phyloP scores from a whole-genome alignment of 2,888 invertebrate genomes.

The Microctonus hyperodae region DNA sequence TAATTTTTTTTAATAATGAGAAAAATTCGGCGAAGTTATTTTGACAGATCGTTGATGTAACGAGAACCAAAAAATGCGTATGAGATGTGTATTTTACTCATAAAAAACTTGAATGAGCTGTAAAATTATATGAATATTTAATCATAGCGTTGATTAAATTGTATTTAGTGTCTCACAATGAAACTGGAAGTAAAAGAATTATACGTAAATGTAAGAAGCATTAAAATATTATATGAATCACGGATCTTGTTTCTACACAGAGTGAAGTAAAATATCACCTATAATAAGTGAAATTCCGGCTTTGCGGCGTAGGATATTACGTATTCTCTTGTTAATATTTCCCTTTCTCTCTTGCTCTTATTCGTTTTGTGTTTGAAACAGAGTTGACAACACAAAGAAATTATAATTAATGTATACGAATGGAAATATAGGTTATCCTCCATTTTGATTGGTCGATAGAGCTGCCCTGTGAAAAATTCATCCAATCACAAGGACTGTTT shows the following conservation, averaged over 20 bases:
- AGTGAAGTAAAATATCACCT: not conserved
- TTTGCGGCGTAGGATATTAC: not conserved
- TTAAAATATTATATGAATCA: not conserved
- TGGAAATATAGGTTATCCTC: not conserved
- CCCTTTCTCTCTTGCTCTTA: not conserved
- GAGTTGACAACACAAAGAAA: slow-evolving; percentile 19
- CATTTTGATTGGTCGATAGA: not conserved
- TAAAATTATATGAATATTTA: not conserved
- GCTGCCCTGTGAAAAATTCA: not conserved
- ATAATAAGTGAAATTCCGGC: slow-evolving; percentile 18
- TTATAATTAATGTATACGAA: not conserved
- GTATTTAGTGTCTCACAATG: too few relatives aligned
- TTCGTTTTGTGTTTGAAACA: not conserved
- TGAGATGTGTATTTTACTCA: not conserved
- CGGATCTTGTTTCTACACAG: not conserved
- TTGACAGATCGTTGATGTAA: not conserved
- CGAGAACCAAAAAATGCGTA: not conserved
- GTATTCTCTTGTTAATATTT: too few relatives aligned
- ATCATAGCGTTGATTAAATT: not conserved
- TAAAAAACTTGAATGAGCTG: not conserved
- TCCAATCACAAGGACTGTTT: not conserved
- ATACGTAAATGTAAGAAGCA: not conserved
- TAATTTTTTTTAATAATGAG: not conserved
- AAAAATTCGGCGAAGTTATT: not conserved
- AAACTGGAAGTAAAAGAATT: not conserved